phyloP scores from a whole-genome alignment of 2,113 vertebrate species.

The Corythoichthys haematopterus region DNA sequence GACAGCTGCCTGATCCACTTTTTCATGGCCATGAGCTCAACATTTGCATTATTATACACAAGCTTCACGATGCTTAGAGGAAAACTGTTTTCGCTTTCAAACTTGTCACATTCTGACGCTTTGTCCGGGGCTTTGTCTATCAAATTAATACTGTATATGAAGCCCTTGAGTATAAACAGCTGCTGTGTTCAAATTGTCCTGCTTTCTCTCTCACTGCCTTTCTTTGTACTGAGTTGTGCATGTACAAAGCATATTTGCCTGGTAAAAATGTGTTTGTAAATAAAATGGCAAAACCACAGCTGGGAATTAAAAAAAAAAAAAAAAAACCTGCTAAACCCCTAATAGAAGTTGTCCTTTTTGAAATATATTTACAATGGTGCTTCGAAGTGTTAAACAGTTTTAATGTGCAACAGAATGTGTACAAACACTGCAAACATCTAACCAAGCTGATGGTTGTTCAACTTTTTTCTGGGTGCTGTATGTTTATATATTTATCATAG shows the following conservation, averaged over 20 bases:
- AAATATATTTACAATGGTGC: not conserved
- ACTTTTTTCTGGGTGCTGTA: too few relatives aligned
- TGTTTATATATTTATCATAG: too few relatives aligned
- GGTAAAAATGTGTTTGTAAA: not conserved
- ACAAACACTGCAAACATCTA: not conserved
- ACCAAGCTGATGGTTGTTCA: not conserved
- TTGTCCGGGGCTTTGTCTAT: not conserved
- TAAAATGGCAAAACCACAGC: not conserved
- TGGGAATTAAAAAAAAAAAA: not conserved
- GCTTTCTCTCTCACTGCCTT: not conserved
- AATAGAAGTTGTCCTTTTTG: too few relatives aligned
- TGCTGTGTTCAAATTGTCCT: not conserved
- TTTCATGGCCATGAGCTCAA: slow-evolving; percentile 44
- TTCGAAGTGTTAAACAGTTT: not conserved
- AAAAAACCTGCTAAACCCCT: not conserved
- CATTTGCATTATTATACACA: slow-evolving; percentile 36
- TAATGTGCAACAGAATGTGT: not conserved
- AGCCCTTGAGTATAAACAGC: not conserved
- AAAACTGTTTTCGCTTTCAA: not conserved
- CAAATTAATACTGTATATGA: not conserved
- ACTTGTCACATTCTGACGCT: not conserved
- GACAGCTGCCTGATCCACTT: slow-evolving; percentile 47
- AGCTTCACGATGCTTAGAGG: slow-evolving; percentile 4
- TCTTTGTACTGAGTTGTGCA: not conserved
- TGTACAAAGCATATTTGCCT: not conserved